Base-by-base conservation (phyloP, 2,113 vertebrate species). In the Collichthys lucidus region DNA sequence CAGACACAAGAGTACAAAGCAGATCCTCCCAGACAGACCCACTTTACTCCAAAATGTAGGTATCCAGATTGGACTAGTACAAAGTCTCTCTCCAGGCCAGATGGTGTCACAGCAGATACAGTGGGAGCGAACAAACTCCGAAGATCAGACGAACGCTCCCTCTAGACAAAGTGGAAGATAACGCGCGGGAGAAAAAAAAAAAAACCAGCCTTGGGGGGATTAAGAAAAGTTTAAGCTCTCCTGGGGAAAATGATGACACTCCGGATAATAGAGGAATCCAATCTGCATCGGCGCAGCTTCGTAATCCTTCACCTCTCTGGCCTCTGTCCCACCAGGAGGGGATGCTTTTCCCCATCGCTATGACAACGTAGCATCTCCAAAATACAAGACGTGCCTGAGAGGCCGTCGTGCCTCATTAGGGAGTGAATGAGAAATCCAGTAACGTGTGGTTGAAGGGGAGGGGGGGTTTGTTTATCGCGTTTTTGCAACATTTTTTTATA, bases 251-350 rank as follows among this genome's bases (percentile, higher is more conserved):
- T 61, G 76, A 83, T 87, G 72, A 78, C 81, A 77, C 57, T 78
- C 62, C 9, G 64, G 64, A 87, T 84, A 89, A 85, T 61, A 55
- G 15, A 82, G 59, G 53, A 75, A 88, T 83, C 74, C 81, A 83
- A 88, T 90, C 86, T 89, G 74, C 85, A 87, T 82, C 55, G 12
- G 78, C 72, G 42, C 71, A 57, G 80, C 67, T 72, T 74, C 55
- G 24, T 84, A 70, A 91, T 92, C 69, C 79, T 53, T 83, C 63
- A 85, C 74, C 66, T 84, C 63, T 67, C 0, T 67, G 46, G 66
- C 76, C 85, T 29, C 15, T 3, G 35, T 73, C 52, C 71, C 61
- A 40, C 8, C 20, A 61, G 20, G 31, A 59, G 42, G 14, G 24
- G 56, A 59, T 61, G 77, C 35, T 72, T 81, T 72, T 49, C 31